These are phyloP conservation scores for Manis crassicaudata DNA, from an alignment of 2,797 vertebrate species.

Conservation along the genomic window DNA sequence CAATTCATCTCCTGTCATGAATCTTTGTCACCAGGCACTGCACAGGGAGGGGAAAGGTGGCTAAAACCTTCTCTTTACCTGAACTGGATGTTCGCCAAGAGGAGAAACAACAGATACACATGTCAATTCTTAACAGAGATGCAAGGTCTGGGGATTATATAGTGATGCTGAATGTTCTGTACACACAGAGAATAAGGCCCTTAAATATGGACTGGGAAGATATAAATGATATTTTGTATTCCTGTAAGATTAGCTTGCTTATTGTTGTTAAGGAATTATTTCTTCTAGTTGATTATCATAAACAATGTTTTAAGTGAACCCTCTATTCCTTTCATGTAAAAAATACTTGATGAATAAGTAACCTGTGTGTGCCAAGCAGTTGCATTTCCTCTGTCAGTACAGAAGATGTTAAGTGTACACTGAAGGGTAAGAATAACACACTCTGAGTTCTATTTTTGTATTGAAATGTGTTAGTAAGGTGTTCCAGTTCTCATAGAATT, in stretches of 20 bases:
- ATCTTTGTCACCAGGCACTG: neutral
- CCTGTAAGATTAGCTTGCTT: neutral
- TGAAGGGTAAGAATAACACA: neutral
- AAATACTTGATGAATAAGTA: neutral
- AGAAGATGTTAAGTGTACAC: neutral
- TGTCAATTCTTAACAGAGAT: neutral
- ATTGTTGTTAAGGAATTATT: neutral
- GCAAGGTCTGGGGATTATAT: neutral
- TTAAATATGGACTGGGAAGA: neutral
- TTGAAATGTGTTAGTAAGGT: neutral
- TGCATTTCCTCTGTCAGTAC: neutral
- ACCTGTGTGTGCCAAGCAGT: neutral
- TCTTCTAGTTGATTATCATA: neutral
- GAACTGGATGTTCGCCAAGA: neutral
- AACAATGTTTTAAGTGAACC: neutral
- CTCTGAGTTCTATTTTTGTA: neutral
- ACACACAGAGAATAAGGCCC: neutral
- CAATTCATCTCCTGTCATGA: neutral
- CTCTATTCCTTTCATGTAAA: neutral
- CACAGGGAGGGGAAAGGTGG: neutral
- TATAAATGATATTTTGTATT: neutral
- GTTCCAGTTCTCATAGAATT: neutral
- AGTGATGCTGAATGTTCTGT: neutral
- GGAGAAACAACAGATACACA: neutral
- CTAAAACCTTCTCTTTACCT: neutral